These are phyloP conservation scores for Apamea crenata DNA, from an alignment of 2,888 invertebrate genomes.

Conservation along the genomic window DNA sequence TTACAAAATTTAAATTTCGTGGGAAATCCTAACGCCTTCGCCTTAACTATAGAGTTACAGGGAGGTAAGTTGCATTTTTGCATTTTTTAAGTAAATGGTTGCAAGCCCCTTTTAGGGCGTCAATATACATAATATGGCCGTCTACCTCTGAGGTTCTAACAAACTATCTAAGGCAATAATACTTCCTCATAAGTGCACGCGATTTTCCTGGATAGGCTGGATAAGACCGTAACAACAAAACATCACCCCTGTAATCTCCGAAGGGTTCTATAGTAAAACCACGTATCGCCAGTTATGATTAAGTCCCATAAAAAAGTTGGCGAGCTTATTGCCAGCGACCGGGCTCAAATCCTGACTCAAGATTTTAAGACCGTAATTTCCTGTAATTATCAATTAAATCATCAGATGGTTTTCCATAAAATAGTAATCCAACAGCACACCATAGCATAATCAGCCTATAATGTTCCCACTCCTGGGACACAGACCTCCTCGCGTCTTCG, in stretches of 20 bases:
- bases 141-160: not conserved
- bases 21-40: too few species aligned
- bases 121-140: too few species aligned
- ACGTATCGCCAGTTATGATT: too few species aligned
- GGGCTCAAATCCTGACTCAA: not conserved
- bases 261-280: too few species aligned
- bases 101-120: too few species aligned
- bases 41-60: not conserved
- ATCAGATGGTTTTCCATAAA: not conserved
- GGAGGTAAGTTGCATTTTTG: too few species aligned
- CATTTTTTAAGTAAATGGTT: too few species aligned
- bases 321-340: not conserved
- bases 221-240: not conserved
- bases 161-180: slow-evolving; percentile 2
- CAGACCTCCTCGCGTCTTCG: not conserved
- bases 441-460: not conserved
- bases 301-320: not conserved
- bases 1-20: too few species aligned
- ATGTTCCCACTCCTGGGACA: not conserved
- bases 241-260: not conserved
- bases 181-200: slow-evolving; percentile 4
- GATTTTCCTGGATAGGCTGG: not conserved
- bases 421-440: slow-evolving; percentile 1
- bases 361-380: not conserved
- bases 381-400: slow-evolving; percentile 14